A percentile compares a stretch with the other conserved stretches of the same genome.
Evolutionary conservation across 2,797 vertebrate genomes (phyloP).

Genomic region (Prunella strophiata): DNA sequence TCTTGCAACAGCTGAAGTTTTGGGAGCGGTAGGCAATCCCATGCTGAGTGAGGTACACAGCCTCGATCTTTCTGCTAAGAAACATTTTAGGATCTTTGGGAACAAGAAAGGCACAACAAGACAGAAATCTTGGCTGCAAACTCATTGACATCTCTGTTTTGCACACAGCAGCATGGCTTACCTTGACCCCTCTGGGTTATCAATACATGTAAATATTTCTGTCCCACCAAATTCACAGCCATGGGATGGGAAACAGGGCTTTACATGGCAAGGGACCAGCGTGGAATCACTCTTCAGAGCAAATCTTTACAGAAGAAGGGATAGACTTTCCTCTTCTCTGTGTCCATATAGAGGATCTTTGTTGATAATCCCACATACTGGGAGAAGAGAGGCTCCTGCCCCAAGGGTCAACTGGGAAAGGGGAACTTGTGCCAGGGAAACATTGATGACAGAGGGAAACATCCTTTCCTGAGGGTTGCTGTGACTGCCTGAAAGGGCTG

Average conservation of each 20-base stretch:
- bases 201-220: neutral
- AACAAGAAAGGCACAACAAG: neutral
- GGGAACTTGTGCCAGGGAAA: neutral
- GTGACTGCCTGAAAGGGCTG: neutral
- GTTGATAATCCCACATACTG: neutral
- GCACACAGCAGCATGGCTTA: neutral
- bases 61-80: neutral
- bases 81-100: neutral
- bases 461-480: neutral
- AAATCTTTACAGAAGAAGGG: neutral
- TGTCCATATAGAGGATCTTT: neutral
- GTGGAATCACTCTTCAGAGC: neutral
- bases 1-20: neutral
- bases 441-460: neutral
- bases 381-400: neutral
- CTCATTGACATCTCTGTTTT: neutral
- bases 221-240: neutral
- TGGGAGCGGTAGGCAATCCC: neutral
- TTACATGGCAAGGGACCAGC: fast-evolving
- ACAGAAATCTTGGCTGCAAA: neutral
- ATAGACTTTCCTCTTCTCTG: neutral
- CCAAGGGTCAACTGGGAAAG: neutral
- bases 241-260: neutral
- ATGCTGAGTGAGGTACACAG: neutral
- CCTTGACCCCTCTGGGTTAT: neutral